These are phyloP conservation scores for Habropoda laboriosa DNA, from an alignment of 1,140 invertebrate species.

Conservation along the genomic window DNA sequence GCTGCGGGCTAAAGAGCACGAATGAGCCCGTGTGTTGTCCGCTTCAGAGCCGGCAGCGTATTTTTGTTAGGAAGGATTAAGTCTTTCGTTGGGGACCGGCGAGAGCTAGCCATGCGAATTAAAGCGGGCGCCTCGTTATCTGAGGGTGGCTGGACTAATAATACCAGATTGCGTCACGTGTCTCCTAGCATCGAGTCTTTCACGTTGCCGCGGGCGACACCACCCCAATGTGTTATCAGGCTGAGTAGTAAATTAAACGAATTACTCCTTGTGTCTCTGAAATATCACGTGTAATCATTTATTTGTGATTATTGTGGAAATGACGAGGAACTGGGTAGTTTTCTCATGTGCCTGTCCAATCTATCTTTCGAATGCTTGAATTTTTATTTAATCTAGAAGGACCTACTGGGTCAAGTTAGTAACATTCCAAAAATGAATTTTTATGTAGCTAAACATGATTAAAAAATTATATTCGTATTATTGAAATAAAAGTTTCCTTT, in stretches of 20 bases:
- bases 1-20: constrained; percentile 54
- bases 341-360: too few species aligned
- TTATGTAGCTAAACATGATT: too few species aligned
- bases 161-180: constrained; percentile 20
- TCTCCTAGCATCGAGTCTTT: not conserved
- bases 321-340: too few species aligned
- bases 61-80: constrained; percentile 70
- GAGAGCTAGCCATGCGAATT: constrained; percentile 37
- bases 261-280: not conserved
- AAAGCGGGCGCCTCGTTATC: constrained; percentile 57
- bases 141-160: constrained; percentile 59
- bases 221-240: not conserved
- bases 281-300: not conserved
- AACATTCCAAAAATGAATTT: too few species aligned
- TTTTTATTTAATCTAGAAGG: too few species aligned
- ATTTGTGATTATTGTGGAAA: too few species aligned
- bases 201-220: not conserved
- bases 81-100: not conserved
- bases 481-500: too few species aligned
- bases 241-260: not conserved
- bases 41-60: constrained; percentile 39
- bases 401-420: too few species aligned
- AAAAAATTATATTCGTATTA: too few species aligned
- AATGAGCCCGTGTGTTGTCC: constrained; percentile 50
- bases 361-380: too few species aligned